phyloP scores from a whole-genome alignment of 2,797 vertebrate genomes.

The Tenualosa thibaudeaui region DNA sequence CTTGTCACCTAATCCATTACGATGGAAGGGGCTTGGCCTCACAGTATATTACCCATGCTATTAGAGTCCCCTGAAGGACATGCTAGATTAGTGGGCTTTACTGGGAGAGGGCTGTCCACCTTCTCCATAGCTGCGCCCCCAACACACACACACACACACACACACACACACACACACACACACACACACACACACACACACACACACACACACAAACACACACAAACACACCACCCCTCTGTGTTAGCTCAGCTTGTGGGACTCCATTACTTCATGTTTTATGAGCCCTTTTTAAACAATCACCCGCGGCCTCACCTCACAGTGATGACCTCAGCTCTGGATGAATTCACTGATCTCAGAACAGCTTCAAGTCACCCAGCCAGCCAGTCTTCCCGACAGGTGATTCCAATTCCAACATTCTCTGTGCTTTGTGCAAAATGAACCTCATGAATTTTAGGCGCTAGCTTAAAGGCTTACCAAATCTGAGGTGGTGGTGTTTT shows the following conservation, averaged over 20 bases:
- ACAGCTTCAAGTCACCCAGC: not conserved
- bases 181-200: too few relatives aligned
- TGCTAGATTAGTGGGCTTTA: not conserved
- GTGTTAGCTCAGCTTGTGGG: constrained; percentile 12
- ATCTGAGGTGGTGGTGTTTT: not conserved
- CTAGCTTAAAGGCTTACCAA: not conserved
- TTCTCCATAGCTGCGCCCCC: constrained; percentile 5
- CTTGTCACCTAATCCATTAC: constrained; percentile 16
- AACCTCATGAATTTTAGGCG: not conserved
- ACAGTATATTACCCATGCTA: constrained; percentile 17
- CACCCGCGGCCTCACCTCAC: not conserved
- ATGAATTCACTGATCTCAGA: not conserved
- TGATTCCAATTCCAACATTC: not conserved
- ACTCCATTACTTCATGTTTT: constrained; percentile 21
- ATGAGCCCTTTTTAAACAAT: constrained; percentile 15
- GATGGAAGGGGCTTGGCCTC: not conserved
- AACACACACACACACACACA: not conserved
- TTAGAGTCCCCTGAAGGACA: constrained; percentile 26
- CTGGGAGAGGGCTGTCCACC: not conserved
- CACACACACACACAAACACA: not conserved
- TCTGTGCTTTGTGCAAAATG: not conserved
- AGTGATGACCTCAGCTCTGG: not conserved
- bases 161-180: not conserved
- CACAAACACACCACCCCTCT: not conserved
- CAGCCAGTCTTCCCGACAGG: not conserved